Evolutionary conservation across 2,797 vertebrate genomes (phyloP).

Genomic region (Notamacropus eugenii): DNA sequence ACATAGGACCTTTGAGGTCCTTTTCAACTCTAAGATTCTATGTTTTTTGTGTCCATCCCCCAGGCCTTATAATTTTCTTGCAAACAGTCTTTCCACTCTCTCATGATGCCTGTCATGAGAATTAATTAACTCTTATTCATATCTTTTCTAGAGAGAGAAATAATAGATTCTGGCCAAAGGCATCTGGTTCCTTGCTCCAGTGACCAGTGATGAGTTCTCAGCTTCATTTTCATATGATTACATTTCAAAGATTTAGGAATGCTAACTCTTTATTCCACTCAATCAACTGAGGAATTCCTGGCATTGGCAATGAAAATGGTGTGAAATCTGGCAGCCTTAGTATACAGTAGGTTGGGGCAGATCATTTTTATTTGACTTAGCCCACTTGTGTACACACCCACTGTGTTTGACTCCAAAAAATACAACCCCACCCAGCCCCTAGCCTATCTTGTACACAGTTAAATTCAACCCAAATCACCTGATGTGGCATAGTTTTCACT

Average conservation of each 20-base stretch:
- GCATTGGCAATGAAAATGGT: slow-evolving; percentile 38
- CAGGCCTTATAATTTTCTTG: neutral
- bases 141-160: neutral
- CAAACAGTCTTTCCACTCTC: neutral
- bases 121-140: neutral
- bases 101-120: neutral
- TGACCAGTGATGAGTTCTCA: slow-evolving; percentile 6
- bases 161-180: slow-evolving; percentile 3
- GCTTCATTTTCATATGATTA: slow-evolving; percentile 18
- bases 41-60: neutral
- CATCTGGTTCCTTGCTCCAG: slow-evolving; percentile 23
- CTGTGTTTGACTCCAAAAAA: slow-evolving; percentile 35
- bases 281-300: slow-evolving; percentile 24
- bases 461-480: slow-evolving; percentile 29
- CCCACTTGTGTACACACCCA: neutral
- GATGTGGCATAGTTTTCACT: slow-evolving; percentile 26
- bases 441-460: slow-evolving; percentile 27
- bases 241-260: slow-evolving; percentile 23
- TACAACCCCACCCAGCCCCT: slow-evolving; percentile 4
- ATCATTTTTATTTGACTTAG: slow-evolving; percentile 50
- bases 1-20: neutral
- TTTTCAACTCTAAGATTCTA: neutral
- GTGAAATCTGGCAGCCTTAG: slow-evolving; percentile 55
- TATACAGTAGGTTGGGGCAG: slow-evolving; percentile 27
- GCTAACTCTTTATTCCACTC: slow-evolving; percentile 13